Conservation (phyloP, 2,797 vertebrate species). For the Sebastes baramenuke region DNA sequence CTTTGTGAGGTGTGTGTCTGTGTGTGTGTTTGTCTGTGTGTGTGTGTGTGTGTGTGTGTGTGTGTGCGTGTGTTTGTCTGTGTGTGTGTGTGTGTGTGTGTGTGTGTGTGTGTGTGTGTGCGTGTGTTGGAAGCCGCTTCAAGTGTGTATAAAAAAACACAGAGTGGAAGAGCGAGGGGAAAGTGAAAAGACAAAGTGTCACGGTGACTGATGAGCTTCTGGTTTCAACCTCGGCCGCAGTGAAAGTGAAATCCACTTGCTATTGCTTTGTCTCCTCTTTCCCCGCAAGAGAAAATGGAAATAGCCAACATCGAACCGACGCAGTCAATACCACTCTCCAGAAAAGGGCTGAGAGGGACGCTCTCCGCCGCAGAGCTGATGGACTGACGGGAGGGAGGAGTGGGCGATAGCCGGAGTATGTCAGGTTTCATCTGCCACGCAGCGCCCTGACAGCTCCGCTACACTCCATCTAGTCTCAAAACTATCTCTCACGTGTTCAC, state of each 20-base stretch:
- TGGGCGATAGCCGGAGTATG: conserved; percentile 46
- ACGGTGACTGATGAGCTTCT: conserved; percentile 63
- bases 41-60: conserved; percentile 4
- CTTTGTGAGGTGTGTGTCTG: conserved; percentile 21
- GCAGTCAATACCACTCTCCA: conserved; percentile 67
- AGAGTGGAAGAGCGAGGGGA: background rate
- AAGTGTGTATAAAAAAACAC: conserved; percentile 13
- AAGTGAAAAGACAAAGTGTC: conserved; percentile 38
- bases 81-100: conserved; percentile 1
- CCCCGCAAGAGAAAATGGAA: conserved; percentile 72
- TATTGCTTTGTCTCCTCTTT: conserved; percentile 62
- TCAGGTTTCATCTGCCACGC: conserved; percentile 64
- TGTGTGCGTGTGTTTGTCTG: background rate
- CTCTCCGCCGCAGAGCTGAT: conserved; percentile 28
- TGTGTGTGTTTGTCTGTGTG: conserved; percentile 1
- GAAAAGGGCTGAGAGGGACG: conserved; percentile 60
- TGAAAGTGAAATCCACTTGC: conserved; percentile 58
- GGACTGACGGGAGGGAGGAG: conserved; percentile 54
- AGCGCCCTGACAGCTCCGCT: conserved; percentile 51
- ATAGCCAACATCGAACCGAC: conserved; percentile 65
- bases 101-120: conserved; percentile 19
- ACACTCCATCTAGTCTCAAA: conserved; percentile 25
- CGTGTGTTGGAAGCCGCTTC: background rate
- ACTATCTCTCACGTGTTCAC: background rate
- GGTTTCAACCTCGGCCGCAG: conserved; percentile 35